Evolutionary conservation across 1,140 invertebrate genomes (phyloP), one percentile per base, ranked within the genome.

Genomic region (Hetaerina americana): DNA sequence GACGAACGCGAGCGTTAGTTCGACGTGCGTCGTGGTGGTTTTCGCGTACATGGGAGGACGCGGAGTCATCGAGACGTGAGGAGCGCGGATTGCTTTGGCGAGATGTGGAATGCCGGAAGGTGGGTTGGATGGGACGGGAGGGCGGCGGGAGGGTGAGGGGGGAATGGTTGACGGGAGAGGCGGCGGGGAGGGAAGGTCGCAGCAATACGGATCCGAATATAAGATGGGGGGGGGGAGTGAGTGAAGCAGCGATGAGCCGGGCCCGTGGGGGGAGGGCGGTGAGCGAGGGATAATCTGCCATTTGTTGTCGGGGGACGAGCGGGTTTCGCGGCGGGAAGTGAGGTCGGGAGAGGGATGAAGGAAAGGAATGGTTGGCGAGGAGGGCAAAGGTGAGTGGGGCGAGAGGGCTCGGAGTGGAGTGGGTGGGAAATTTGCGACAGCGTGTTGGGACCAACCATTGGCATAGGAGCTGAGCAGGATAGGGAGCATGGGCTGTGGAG

Each of bases 121-220:
- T 18, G 31, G 31, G 31, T 8, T 8, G 18, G 31, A 18, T 6
- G 26, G 57, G 69, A 25, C 26, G 15, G 25, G n/a, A 8, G 69
- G 57, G 66, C 5, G 57, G 66, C 22, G 29, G 29, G 27, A 57
- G 26, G 27, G 67, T 12, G 12, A 40, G 5, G 26, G 49, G 26
- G 22, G 70, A n/a, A 26, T 67, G 18, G 70, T 73, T 70, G 72
- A 68, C 71, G 72, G 73, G 71, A 72, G 71, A 66, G 68, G 71
- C 69, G 40, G 22, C 2, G 40, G 40, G 22, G 40, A 57, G 22
- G 22, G 40, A 57, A 57, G 40, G 10, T n/a, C 15, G 40, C 1
- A 18, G 22, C 15, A 57, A 18, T 12, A n/a, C 15, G 40, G 40
- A 57, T 57, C 15, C 15, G 5, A 8, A 15, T 8, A 40, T 8